Conservation (phyloP, 2,888 invertebrate species). For the Isoperla grammatica region DNA sequence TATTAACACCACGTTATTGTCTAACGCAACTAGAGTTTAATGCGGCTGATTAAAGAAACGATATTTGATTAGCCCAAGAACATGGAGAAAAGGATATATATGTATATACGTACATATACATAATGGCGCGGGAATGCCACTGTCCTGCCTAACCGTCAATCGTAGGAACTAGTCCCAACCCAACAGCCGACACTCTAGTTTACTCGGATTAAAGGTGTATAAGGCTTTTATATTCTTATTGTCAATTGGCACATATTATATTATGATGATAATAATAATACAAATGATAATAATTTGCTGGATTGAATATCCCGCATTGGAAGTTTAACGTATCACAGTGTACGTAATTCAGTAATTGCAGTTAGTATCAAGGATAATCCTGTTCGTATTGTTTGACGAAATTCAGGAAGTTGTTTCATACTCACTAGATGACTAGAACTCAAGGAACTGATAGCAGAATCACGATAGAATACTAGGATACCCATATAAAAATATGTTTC, state of each 20-base stretch:
- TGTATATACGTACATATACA: no score
- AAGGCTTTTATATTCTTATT: constrained; percentile 17
- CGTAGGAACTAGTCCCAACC: no score
- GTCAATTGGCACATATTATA: constrained; percentile 16
- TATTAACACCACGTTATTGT: no score
- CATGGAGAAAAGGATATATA: no score
- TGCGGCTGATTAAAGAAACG: no score
- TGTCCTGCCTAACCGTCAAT: no score
- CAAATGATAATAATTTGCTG: neutral
- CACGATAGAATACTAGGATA: neutral
- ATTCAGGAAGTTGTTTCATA: neutral
- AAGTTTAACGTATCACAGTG: constrained; percentile 8
- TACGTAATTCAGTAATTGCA: constrained; percentile 1
- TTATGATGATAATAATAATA: no score
- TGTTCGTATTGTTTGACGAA: neutral
- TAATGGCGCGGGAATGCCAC: no score
- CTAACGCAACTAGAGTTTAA: no score
- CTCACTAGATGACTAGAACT: neutral
- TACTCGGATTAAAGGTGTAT: constrained; percentile 7
- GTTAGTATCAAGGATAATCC: neutral
- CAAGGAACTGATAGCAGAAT: neutral
- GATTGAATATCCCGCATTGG: constrained; percentile 8
- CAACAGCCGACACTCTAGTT: neutral
- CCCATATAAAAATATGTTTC: constrained; percentile 8
- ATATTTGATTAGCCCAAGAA: no score